phyloP scores from a whole-genome alignment of 2,797 vertebrate genomes.

The Fistularia commersonii region DNA sequence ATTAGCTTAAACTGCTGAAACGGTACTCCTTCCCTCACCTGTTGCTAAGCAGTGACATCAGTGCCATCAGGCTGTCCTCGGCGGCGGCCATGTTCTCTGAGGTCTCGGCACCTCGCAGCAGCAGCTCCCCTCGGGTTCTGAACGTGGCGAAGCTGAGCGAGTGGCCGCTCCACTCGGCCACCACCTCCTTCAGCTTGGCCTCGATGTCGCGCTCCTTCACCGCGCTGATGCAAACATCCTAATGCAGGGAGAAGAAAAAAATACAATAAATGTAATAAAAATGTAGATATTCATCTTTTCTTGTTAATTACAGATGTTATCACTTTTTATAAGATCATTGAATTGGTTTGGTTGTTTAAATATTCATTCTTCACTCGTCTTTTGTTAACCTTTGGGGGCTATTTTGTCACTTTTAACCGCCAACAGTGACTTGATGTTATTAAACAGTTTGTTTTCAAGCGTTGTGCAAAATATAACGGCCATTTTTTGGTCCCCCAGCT shows the following conservation, averaged over 20 bases:
- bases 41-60: slow-evolving; percentile 82
- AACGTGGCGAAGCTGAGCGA: slow-evolving; percentile 76
- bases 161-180: slow-evolving; percentile 78
- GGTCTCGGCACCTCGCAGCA: slow-evolving; percentile 80
- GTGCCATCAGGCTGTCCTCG: slow-evolving; percentile 84
- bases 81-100: slow-evolving; percentile 77
- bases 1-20: too few relatives aligned
- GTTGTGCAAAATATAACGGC: background rate
- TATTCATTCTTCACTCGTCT: too few relatives aligned
- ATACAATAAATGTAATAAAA: too few relatives aligned
- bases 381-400: too few relatives aligned
- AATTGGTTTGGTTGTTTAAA: too few relatives aligned
- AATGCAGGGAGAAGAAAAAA: background rate
- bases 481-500: too few relatives aligned
- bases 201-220: slow-evolving; percentile 86
- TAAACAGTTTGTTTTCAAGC: too few relatives aligned
- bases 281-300: too few relatives aligned
- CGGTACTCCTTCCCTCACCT: slow-evolving; percentile 62
- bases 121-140: slow-evolving; percentile 81
- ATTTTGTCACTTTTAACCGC: too few relatives aligned
- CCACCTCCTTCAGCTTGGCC: slow-evolving; percentile 78
- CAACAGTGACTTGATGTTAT: too few relatives aligned
- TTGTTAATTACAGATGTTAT: too few relatives aligned
- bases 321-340: too few relatives aligned
- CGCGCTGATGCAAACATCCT: slow-evolving; percentile 85